These are phyloP conservation scores for Cataglyphis rosenhaueri DNA, from an alignment of 2,888 invertebrate genomes.

Conservation along the genomic window DNA sequence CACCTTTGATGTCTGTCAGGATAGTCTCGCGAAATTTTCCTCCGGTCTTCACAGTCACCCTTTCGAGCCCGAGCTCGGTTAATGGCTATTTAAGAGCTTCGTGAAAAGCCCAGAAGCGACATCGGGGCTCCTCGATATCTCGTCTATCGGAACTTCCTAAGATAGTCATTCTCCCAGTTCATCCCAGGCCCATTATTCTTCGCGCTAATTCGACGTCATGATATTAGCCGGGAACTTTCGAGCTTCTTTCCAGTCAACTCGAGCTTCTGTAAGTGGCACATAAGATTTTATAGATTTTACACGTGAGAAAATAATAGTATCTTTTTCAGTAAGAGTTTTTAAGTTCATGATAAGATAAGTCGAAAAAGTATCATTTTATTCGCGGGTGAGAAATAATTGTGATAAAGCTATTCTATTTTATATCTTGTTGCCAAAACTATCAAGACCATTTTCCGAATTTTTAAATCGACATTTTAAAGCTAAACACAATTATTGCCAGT, in stretches of 20 bases:
- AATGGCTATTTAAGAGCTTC: constrained; percentile 67
- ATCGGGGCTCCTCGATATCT: constrained; percentile 58
- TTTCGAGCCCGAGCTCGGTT: constrained; percentile 53
- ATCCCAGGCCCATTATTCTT: constrained; percentile 53
- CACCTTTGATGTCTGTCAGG: constrained; percentile 51
- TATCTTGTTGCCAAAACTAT: neutral
- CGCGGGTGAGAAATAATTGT: neutral
- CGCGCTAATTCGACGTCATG: constrained; percentile 49
- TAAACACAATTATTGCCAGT: neutral
- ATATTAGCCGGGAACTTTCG: constrained; percentile 45
- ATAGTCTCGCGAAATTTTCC: constrained; percentile 42
- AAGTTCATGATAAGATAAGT: neutral
- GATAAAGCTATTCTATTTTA: neutral
- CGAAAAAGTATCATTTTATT: neutral
- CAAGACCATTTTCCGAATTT: neutral
- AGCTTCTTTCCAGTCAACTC: constrained; percentile 2
- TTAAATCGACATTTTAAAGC: neutral
- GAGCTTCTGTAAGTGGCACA: neutral
- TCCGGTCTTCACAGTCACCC: constrained; percentile 18
- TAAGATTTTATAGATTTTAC: constrained; percentile 2
- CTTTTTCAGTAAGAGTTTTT: neutral
- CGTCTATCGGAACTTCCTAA: constrained; percentile 57
- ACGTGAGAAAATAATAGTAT: neutral
- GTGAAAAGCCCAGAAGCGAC: constrained; percentile 64
- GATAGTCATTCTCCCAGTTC: constrained; percentile 48